A percentile compares a stretch with the other conserved stretches of the same genome.
Evolutionary conservation across 2,113 vertebrate species (phyloP).

Genomic region (Thunnus thynnus): DNA sequence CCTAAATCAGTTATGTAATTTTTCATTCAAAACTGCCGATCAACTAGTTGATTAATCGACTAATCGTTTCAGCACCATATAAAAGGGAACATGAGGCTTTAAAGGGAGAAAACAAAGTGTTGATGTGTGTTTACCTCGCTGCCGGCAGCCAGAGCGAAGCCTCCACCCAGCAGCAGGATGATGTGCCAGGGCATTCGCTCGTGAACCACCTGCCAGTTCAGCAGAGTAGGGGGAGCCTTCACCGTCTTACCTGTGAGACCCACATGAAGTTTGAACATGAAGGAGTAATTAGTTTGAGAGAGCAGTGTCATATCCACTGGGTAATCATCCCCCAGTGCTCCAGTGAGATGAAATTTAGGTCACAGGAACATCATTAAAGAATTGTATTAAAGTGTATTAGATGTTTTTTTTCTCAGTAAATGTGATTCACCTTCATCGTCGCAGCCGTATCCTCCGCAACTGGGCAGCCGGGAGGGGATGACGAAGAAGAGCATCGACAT

Average conservation of each 20-base stretch:
- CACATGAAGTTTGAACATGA: conserved; percentile 27
- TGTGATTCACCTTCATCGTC: conserved; percentile 48
- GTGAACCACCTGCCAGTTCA: conserved; percentile 89
- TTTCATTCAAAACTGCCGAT: too few species aligned
- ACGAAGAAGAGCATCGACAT: conserved; percentile 89
- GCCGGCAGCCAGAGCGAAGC: conserved; percentile 92
- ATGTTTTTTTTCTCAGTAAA: neutral
- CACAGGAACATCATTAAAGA: neutral
- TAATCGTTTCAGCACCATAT: neutral
- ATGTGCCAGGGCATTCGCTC: conserved; percentile 95
- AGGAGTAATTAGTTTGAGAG: conserved; percentile 12
- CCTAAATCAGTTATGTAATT: too few species aligned
- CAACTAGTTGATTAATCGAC: too few species aligned
- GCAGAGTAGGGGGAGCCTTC: conserved; percentile 82
- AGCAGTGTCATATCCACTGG: conserved; percentile 4
- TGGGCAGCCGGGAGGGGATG: conserved; percentile 84
- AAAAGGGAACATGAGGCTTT: neutral
- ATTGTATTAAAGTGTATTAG: neutral
- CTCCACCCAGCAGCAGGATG: conserved; percentile 92
- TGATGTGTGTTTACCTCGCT: conserved; percentile 87
- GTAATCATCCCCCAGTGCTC: neutral
- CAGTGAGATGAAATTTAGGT: neutral
- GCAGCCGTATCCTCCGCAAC: conserved; percentile 28
- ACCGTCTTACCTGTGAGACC: conserved; percentile 58
- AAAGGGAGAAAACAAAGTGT: neutral